phyloP scores from a whole-genome alignment of 2,113 vertebrate genomes.

The Ellobius talpinus region DNA sequence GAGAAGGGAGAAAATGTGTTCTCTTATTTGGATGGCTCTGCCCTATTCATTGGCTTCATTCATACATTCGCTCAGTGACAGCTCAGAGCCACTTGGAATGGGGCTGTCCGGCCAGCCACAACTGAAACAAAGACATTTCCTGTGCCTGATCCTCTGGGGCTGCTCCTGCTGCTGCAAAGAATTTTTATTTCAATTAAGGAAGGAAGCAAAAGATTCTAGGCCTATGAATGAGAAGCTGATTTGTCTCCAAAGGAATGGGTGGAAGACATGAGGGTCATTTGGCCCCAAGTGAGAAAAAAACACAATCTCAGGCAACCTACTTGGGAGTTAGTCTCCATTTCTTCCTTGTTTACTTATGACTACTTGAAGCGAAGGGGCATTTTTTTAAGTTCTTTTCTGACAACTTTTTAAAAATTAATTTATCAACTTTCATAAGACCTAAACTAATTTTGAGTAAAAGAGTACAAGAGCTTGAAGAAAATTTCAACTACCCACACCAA shows the following conservation, averaged over 20 bases:
- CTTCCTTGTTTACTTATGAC: slow-evolving; percentile 54
- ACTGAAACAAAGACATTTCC: slow-evolving; percentile 61
- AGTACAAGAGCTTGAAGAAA: background rate
- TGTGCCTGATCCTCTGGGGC: slow-evolving; percentile 49
- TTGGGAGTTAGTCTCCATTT: slow-evolving; percentile 50
- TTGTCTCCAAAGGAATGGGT: slow-evolving; percentile 61
- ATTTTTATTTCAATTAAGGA: slow-evolving; percentile 67
- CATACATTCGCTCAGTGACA: slow-evolving; percentile 54
- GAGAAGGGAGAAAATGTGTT: background rate
- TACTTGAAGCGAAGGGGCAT: background rate
- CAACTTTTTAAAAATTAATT: background rate
- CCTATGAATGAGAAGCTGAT: slow-evolving; percentile 68
- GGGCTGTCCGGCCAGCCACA: slow-evolving; percentile 15
- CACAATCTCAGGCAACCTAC: slow-evolving; percentile 59
- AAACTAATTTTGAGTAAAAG: slow-evolving; percentile 3
- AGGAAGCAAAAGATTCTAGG: slow-evolving; percentile 70
- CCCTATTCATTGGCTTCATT: slow-evolving; percentile 65
- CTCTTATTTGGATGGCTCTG: slow-evolving; percentile 60
- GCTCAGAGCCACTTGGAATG: slow-evolving; percentile 47
- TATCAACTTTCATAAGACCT: slow-evolving; percentile 26
- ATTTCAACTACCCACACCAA: background rate
- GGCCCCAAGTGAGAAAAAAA: slow-evolving; percentile 11
- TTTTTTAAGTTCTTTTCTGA: background rate
- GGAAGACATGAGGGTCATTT: slow-evolving; percentile 53
- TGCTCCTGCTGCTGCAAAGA: slow-evolving; percentile 69